Conservation (phyloP, 2,888 invertebrate genomes). For the Tolmerus cingulatus region DNA sequence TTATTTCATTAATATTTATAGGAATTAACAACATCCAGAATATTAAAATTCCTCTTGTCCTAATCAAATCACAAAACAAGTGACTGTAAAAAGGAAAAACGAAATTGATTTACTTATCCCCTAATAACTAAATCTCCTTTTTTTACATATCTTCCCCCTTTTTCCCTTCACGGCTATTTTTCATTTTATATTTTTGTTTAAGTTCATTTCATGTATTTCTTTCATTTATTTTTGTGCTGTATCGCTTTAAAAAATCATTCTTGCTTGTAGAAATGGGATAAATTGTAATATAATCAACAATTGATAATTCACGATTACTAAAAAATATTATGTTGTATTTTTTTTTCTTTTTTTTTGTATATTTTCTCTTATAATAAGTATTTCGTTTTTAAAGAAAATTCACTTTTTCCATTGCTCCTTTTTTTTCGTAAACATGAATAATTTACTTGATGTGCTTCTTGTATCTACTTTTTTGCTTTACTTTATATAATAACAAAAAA, state of each 20-base stretch:
- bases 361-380: not conserved
- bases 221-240: not conserved
- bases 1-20: not conserved
- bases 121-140: constrained; percentile 35
- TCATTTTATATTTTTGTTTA: not conserved
- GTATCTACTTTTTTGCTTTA: not conserved
- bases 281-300: constrained; percentile 12
- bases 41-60: constrained; percentile 20
- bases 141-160: not conserved
- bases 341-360: constrained; percentile 15
- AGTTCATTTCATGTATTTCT: not conserved
- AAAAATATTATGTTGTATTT: constrained; percentile 19
- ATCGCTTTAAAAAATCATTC: not conserved
- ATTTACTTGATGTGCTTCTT: constrained; percentile 29
- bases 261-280: not conserved
- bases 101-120: constrained; percentile 36
- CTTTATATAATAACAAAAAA: constrained; percentile 35
- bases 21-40: constrained; percentile 29
- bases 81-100: constrained; percentile 35
- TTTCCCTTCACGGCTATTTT: not conserved
- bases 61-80: constrained; percentile 35
- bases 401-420: not conserved
- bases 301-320: constrained; percentile 28
- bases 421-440: constrained; percentile 28
- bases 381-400: not conserved